Base-by-base conservation (phyloP, 1,140 invertebrate genomes). In the Kradibia gibbosae region DNA sequence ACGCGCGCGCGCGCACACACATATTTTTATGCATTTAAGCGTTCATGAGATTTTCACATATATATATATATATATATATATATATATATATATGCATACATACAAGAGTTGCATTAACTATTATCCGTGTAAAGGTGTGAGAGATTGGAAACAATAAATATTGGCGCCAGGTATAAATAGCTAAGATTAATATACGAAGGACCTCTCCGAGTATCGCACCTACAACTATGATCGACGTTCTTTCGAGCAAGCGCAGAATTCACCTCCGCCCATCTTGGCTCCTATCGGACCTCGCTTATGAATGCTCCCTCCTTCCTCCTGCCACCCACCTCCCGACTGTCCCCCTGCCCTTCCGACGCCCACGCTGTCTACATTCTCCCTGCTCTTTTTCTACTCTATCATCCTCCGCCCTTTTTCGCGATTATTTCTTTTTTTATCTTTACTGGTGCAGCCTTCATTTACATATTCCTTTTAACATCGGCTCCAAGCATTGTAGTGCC, bases 231-330 rank as follows among this genome's bases (percentile, higher is more conserved):
- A 79, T 79, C 77, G 77, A 79, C 77, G 65, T 79, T 55, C 77
- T 36, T 22, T 55, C n/a, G 78, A 80, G 78, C 78, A 80, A 55
- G 71, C 78, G 71, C 78, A 80, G 71, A 80, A 73, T 39, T 39
- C 78, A 55, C 70, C 70, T 62, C 78, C 70, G 28, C 78, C 78
- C 78, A 73, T 80, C 55, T 78, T 78, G 77, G 76, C 76, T 70
- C 45, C 8, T 53, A 20, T 31, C 57, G 74, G 55, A 22, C 36
- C 62, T 0, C 76, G 25, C 28, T 17, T 45, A 39, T 71, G 48
- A 65, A 71, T 20, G 11, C 22, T 36, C 28, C 31, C 22, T 31
- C 8, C 10, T 10, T 13, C 28, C 3, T 70, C 36, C 65, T 17
- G 13, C 15, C 3, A 11, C 50, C 50, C 15, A 53, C 50, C 50